Conservation (phyloP, 1,140 invertebrate genomes). For the Drosophila dunni region DNA sequence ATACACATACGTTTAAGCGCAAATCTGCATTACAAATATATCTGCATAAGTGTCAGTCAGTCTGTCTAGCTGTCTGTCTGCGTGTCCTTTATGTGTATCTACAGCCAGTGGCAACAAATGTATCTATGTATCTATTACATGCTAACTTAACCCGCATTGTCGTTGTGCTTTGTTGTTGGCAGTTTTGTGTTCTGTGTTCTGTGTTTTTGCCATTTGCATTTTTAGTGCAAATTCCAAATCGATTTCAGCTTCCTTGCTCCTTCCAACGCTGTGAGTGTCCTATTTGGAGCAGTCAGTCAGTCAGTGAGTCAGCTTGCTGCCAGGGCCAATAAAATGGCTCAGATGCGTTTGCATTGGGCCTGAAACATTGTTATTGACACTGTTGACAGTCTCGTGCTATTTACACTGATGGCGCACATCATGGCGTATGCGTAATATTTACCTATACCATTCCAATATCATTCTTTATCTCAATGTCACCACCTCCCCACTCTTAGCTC, state of each 20-base stretch:
- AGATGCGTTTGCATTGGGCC: slow-evolving; percentile 53
- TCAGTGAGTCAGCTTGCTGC: neutral
- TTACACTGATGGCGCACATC: slow-evolving; percentile 7
- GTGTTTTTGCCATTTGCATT: slow-evolving; percentile 63
- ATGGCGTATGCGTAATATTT: slow-evolving; percentile 49
- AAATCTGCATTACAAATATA: slow-evolving; percentile 1
- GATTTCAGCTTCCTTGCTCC: slow-evolving; percentile 48
- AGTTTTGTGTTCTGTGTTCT: too few relatives aligned
- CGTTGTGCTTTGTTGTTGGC: neutral
- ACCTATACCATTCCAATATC: slow-evolving; percentile 26
- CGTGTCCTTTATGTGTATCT: slow-evolving; percentile 7
- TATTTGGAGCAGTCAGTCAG: slow-evolving; percentile 24
- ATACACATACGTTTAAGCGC: neutral
- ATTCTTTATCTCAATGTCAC: neutral
- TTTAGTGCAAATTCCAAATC: slow-evolving; percentile 69
- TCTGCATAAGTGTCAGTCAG: neutral
- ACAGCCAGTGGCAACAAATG: slow-evolving; percentile 21
- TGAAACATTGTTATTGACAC: slow-evolving; percentile 16
- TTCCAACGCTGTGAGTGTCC: slow-evolving; percentile 25
- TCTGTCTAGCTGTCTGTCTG: neutral
- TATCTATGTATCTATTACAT: slow-evolving; percentile 33
- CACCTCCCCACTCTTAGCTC: neutral
- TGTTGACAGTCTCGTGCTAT: slow-evolving; percentile 28
- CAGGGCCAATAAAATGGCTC: slow-evolving; percentile 7
- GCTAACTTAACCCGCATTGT: slow-evolving; percentile 43